These are phyloP conservation scores for Listronotus bonariensis DNA, from an alignment of 1,140 invertebrate genomes.

Conservation along the genomic window DNA sequence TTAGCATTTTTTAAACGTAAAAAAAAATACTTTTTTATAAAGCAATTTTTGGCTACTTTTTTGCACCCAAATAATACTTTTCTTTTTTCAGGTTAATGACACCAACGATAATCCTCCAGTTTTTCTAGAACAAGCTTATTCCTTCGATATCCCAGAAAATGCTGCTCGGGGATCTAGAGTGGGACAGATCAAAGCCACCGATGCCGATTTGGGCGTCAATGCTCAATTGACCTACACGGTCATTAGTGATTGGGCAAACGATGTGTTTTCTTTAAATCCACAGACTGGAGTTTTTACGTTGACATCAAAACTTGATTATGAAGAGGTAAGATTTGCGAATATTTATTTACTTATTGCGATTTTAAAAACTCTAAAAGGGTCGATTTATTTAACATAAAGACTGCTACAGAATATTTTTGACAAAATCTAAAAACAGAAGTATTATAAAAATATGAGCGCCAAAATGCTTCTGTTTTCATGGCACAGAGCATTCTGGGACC, in stretches of 20 bases:
- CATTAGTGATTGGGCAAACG: constrained; percentile 92
- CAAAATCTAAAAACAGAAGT: too few relatives aligned
- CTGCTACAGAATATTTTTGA: too few relatives aligned
- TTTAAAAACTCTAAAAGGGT: too few relatives aligned
- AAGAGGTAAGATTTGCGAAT: constrained; percentile 70
- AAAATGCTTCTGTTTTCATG: too few relatives aligned
- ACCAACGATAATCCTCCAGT: constrained; percentile 92
- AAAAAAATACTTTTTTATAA: not conserved
- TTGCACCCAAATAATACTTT: constrained; percentile 3
- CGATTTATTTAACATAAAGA: too few relatives aligned
- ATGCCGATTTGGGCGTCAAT: constrained; percentile 84
- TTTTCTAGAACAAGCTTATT: constrained; percentile 84
- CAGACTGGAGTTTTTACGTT: constrained; percentile 88
- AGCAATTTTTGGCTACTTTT: constrained; percentile 25
- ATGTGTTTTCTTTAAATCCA: constrained; percentile 90
- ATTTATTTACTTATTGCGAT: too few relatives aligned
- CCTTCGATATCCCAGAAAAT: constrained; percentile 88
- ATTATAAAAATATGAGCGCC: too few relatives aligned
- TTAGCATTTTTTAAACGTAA: too few relatives aligned
- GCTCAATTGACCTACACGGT: constrained; percentile 87
- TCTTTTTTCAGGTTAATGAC: constrained; percentile 76
- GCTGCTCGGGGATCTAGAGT: constrained; percentile 77
- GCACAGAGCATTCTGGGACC: too few relatives aligned
- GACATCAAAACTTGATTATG: constrained; percentile 88
- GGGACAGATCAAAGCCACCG: constrained; percentile 79